Conservation (phyloP, 2,113 vertebrate genomes). For the Nematolebias whitei region DNA sequence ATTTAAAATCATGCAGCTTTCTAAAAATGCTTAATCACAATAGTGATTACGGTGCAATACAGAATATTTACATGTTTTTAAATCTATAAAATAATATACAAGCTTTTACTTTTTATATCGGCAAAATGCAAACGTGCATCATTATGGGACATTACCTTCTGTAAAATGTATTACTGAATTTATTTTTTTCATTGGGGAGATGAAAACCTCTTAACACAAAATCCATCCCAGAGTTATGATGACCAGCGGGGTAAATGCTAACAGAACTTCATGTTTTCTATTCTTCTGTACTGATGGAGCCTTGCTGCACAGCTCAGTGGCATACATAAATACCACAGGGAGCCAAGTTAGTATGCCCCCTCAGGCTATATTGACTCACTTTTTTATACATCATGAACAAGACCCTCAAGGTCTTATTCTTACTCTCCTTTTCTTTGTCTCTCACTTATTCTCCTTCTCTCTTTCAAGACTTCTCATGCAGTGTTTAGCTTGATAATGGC, state of each 20-base stretch:
- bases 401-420: constrained; percentile 24
- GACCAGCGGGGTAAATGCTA: constrained; percentile 3
- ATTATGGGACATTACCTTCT: no score
- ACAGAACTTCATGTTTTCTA: constrained; percentile 21
- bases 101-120: background rate
- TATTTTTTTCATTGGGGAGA: no score
- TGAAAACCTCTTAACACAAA: background rate
- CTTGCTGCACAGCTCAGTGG: constrained; percentile 27
- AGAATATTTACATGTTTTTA: background rate
- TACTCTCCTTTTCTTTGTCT: background rate
- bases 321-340: constrained; percentile 36
- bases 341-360: constrained; percentile 32
- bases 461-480: constrained; percentile 21
- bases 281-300: constrained; percentile 8
- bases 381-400: constrained; percentile 43
- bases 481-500: constrained; percentile 48
- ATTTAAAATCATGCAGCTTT: background rate
- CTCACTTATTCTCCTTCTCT: background rate
- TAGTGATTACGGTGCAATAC: background rate
- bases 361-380: constrained; percentile 42
- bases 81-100: background rate
- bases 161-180: no score
- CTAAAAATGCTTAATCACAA: background rate
- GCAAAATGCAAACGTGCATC: background rate
- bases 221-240: background rate